These are phyloP conservation scores for Subanguina moxae DNA, from an alignment of 1,140 invertebrate genomes.

Conservation along the genomic window DNA sequence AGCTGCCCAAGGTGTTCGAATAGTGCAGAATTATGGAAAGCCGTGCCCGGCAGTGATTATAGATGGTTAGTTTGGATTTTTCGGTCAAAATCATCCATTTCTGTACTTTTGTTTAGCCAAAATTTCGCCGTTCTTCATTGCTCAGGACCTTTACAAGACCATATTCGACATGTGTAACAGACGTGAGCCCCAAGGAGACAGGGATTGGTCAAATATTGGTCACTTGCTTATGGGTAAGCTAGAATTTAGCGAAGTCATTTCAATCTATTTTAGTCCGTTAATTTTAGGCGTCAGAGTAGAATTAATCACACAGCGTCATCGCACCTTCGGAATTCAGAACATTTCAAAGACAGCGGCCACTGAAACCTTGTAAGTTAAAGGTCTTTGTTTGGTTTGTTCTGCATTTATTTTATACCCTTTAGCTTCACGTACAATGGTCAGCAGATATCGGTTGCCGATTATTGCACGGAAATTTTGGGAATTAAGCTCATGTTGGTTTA, in stretches of 20 bases:
- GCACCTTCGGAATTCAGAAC: constrained; percentile 25
- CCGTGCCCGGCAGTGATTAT: constrained; percentile 31
- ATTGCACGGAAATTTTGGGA: no score
- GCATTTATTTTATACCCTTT: not conserved
- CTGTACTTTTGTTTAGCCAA: constrained; percentile 9
- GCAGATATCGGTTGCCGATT: not conserved
- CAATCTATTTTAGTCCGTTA: not conserved
- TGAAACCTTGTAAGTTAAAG: not conserved
- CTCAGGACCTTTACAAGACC: constrained; percentile 10
- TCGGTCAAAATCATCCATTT: constrained; percentile 13
- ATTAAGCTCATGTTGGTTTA: no score
- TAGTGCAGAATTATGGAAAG: constrained; percentile 33
- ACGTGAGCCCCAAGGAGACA: not conserved
- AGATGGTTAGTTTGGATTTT: constrained; percentile 25
- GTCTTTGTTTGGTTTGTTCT: no score
- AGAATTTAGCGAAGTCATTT: not conserved
- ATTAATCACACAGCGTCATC: constrained; percentile 22
- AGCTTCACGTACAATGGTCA: not conserved
- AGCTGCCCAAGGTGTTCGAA: constrained; percentile 32
- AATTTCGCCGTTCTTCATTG: constrained; percentile 6
- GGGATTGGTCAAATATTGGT: not conserved
- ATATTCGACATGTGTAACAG: constrained; percentile 7
- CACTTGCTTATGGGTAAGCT: not conserved
- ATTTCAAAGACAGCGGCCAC: constrained; percentile 23
- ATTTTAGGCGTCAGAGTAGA: constrained; percentile 31